Conservation (phyloP, 2,797 vertebrate genomes). For the Setipinna tenuifilis region DNA sequence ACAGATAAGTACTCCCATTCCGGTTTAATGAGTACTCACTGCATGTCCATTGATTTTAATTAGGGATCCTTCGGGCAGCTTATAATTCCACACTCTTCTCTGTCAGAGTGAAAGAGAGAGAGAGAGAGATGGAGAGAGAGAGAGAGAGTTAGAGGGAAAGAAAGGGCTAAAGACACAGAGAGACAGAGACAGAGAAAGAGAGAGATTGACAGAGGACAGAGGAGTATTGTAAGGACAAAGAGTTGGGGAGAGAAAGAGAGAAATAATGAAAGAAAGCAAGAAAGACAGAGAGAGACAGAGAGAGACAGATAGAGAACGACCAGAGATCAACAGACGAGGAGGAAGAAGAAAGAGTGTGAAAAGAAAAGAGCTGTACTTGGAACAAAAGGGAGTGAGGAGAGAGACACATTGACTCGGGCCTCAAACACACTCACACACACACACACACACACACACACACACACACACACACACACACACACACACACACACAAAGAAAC, state of each 20-base stretch:
- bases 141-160: slow-evolving; percentile 11
- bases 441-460: not conserved
- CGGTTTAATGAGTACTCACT: slow-evolving; percentile 52
- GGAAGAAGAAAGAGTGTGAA: too few species aligned
- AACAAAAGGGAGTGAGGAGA: too few species aligned
- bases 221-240: not conserved
- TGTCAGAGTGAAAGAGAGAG: slow-evolving; percentile 33
- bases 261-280: not conserved
- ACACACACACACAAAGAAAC: not conserved
- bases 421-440: too few species aligned
- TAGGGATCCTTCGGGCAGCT: slow-evolving; percentile 46
- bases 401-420: too few species aligned
- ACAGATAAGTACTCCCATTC: slow-evolving; percentile 52
- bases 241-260: slow-evolving; percentile 1
- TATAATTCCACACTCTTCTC: slow-evolving; percentile 39
- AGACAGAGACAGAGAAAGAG: not conserved
- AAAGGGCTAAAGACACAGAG: slow-evolving; percentile 37
- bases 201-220: not conserved
- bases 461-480: slow-evolving; percentile 12
- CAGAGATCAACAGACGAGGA: too few species aligned
- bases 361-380: too few species aligned
- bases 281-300: slow-evolving; percentile 26
- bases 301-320: too few species aligned
- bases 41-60: slow-evolving; percentile 60
- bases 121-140: slow-evolving; percentile 12